Conservation (phyloP, 1,140 invertebrate species). For the Zaprionus taronus region DNA sequence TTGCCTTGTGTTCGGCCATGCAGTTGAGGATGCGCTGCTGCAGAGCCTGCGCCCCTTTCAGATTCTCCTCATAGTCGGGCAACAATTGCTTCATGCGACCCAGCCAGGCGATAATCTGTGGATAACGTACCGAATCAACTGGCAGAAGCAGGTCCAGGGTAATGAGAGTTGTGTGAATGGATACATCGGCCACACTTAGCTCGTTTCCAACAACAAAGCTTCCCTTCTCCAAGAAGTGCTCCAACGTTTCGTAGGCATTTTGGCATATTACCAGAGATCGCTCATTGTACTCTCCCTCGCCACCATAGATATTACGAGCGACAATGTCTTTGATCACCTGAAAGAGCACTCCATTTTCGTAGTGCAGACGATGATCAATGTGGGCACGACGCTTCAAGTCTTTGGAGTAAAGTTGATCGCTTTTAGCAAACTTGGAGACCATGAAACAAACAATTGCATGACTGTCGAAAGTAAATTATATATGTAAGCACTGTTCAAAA, state of each 20-base stretch:
- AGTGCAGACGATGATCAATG: slow-evolving; percentile 89
- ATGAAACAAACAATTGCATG: slow-evolving; percentile 90
- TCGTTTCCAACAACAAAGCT: slow-evolving; percentile 85
- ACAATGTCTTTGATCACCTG: slow-evolving; percentile 78
- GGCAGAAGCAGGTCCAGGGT: slow-evolving; percentile 80
- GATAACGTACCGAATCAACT: slow-evolving; percentile 57
- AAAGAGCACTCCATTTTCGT: slow-evolving; percentile 89
- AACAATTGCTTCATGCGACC: slow-evolving; percentile 55
- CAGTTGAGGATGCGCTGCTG: slow-evolving; percentile 52
- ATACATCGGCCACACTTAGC: slow-evolving; percentile 87
- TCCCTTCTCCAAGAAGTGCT: slow-evolving; percentile 83
- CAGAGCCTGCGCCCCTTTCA: slow-evolving; percentile 62
- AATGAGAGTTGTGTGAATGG: slow-evolving; percentile 84
- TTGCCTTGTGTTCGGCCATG: slow-evolving; percentile 59
- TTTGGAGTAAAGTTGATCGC: slow-evolving; percentile 88
- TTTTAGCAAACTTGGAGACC: slow-evolving; percentile 88
- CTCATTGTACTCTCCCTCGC: slow-evolving; percentile 62
- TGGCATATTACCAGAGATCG: slow-evolving; percentile 76
- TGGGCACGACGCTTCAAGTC: slow-evolving; percentile 87
- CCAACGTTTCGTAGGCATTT: slow-evolving; percentile 85
- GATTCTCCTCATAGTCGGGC: slow-evolving; percentile 71
- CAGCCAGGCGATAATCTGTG: slow-evolving; percentile 55
- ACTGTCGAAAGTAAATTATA: slow-evolving; percentile 74
- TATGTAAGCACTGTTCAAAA: neutral
- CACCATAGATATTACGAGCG: slow-evolving; percentile 77